phyloP scores from a whole-genome alignment of 2,888 invertebrate species.

The Phortica okadai region DNA sequence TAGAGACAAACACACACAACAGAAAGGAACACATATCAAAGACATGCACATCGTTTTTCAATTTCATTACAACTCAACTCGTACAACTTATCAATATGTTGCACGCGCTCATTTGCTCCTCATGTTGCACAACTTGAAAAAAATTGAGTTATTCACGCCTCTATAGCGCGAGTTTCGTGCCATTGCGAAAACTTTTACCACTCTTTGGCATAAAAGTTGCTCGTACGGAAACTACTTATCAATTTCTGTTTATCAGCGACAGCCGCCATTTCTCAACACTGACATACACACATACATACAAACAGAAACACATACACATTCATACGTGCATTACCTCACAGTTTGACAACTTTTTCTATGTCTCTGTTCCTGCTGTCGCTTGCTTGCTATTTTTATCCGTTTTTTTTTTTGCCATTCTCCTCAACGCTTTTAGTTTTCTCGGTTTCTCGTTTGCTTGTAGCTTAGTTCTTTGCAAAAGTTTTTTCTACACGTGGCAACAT shows the following conservation, averaged over 20 bases:
- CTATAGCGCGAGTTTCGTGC: constrained; percentile 20
- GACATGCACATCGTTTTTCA: constrained; percentile 44
- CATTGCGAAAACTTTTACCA: constrained; percentile 3
- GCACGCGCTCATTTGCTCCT: not conserved
- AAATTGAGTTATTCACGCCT: constrained; percentile 35
- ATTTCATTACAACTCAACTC: constrained; percentile 36
- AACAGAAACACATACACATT: constrained; percentile 15
- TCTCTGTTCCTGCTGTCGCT: constrained; percentile 45
- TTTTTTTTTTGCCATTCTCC: constrained; percentile 56
- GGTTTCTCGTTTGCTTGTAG: not conserved
- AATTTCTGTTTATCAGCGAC: constrained; percentile 64
- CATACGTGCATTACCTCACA: not conserved
- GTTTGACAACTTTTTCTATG: constrained; percentile 69
- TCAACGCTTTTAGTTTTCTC: not conserved
- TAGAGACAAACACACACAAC: not conserved
- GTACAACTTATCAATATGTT: not conserved
- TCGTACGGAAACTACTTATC: constrained; percentile 59
- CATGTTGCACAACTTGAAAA: constrained; percentile 36
- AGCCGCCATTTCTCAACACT: constrained; percentile 49
- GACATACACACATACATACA: constrained; percentile 32
- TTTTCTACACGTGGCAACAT: constrained; percentile 53
- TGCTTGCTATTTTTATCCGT: constrained; percentile 52
- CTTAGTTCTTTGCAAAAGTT: constrained; percentile 68
- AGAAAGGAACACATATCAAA: not conserved
- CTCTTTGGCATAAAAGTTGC: not conserved